Conservation (phyloP, 2,888 invertebrate species). For the Eulithis testata region DNA sequence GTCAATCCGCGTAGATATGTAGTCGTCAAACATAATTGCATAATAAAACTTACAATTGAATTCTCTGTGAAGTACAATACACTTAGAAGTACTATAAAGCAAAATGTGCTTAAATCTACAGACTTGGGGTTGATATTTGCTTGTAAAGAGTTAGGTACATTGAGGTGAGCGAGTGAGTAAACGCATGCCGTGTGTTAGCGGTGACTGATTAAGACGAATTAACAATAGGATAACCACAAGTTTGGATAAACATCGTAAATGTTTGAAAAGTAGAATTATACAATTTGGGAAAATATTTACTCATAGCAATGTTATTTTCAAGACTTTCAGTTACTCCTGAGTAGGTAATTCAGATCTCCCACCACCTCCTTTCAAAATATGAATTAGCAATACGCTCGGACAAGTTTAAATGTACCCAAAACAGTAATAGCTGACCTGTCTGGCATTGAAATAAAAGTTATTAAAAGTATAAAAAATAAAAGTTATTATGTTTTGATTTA, state of each 20-base stretch:
- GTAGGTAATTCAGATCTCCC: too few species aligned
- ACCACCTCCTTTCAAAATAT: too few species aligned
- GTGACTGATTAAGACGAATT: slow-evolving; percentile 73
- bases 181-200: slow-evolving; percentile 48
- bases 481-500: background rate
- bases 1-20: slow-evolving; percentile 5
- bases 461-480: too few species aligned
- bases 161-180: slow-evolving; percentile 54
- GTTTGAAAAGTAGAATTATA: too few species aligned
- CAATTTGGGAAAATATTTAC: too few species aligned
- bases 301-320: too few species aligned
- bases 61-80: slow-evolving; percentile 41
- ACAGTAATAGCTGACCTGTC: too few species aligned
- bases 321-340: too few species aligned
- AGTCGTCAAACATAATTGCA: slow-evolving; percentile 52
- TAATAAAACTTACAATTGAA: slow-evolving; percentile 36
- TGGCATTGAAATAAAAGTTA: background rate
- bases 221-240: slow-evolving; percentile 49
- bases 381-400: too few species aligned
- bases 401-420: too few species aligned
- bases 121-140: slow-evolving; percentile 14
- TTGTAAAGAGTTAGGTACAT: slow-evolving; percentile 3
- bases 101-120: background rate
- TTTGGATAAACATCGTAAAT: background rate
- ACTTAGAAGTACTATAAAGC: background rate